Percentiles rank a stretch among this genome's conserved stretches.
Conservation (phyloP, 2,888 invertebrate species). For the Diplolepis rosae region DNA sequence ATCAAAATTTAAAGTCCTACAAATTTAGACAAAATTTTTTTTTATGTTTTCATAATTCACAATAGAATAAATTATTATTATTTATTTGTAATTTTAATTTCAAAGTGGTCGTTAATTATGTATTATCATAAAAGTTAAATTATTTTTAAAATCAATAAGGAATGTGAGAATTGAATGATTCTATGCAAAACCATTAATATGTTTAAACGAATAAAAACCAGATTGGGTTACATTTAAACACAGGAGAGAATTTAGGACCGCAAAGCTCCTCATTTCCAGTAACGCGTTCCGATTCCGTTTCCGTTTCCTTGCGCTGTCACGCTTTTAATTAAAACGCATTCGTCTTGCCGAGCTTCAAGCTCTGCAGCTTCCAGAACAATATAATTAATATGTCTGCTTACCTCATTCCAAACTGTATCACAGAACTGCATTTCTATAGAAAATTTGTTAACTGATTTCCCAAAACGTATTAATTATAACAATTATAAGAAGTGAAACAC, state of each 20-base stretch:
- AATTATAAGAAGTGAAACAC: no score
- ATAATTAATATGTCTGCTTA: not conserved
- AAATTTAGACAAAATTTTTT: no score
- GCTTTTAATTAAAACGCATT: conserved; percentile 15
- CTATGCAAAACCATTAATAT: not conserved
- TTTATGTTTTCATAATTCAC: no score
- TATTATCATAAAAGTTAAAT: no score
- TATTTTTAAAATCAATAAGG: not conserved
- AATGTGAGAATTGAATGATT: not conserved
- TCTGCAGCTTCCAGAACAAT: conserved; percentile 3
- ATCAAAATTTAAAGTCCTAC: no score
- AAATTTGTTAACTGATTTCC: no score
- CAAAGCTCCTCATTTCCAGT: conserved; percentile 8
- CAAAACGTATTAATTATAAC: no score
- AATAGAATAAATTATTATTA: no score
- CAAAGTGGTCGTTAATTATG: no score
- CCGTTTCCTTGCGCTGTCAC: conserved; percentile 3
- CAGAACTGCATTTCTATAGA: not conserved
- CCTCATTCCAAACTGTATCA: conserved; percentile 1
- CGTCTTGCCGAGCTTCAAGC: conserved; percentile 4
- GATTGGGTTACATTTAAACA: not conserved
- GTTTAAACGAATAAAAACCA: not conserved
- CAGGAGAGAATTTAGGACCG: not conserved
- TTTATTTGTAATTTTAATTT: no score
- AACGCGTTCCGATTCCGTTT: conserved; percentile 3